Percentiles rank a stretch among this genome's conserved stretches.
phyloP scores from a whole-genome alignment of 2,113 vertebrate genomes.

The Phrynosoma blainvillii region DNA sequence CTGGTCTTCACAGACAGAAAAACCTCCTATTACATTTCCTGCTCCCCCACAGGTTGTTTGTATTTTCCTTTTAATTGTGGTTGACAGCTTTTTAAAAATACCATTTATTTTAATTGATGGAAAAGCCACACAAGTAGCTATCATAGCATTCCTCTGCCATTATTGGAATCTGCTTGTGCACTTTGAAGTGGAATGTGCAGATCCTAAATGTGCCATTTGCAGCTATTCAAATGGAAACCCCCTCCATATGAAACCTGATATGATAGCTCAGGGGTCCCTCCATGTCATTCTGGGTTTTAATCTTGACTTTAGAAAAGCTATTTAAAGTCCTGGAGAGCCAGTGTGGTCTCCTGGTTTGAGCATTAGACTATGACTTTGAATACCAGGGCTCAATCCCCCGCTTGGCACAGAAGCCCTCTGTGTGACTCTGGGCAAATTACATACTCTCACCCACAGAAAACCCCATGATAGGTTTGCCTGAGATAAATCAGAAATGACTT shows the following conservation, averaged over 20 bases:
- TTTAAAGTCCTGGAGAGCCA: no score
- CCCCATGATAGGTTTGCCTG: no score
- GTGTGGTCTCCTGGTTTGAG: no score
- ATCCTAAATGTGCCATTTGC: background rate
- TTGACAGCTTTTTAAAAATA: constrained; percentile 24
- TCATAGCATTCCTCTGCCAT: background rate
- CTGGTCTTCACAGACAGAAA: constrained; percentile 25
- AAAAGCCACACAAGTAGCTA: constrained; percentile 15
- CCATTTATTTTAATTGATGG: background rate
- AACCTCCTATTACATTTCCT: constrained; percentile 16
- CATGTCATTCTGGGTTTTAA: no score
- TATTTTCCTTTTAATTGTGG: constrained; percentile 41
- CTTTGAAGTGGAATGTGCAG: constrained; percentile 21
- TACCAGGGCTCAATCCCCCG: no score
- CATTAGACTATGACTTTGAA: no score
- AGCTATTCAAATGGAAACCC: background rate
- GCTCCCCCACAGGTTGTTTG: constrained; percentile 22
- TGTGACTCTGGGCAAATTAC: no score
- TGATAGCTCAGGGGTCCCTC: no score
- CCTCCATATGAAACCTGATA: background rate
- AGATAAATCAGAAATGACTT: no score
- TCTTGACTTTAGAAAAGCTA: no score
- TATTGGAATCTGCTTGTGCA: background rate
- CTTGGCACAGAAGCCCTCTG: no score
- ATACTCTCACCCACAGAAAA: no score